Conservation (phyloP, 2,797 vertebrate genomes). For the Euthynnus affinis region DNA sequence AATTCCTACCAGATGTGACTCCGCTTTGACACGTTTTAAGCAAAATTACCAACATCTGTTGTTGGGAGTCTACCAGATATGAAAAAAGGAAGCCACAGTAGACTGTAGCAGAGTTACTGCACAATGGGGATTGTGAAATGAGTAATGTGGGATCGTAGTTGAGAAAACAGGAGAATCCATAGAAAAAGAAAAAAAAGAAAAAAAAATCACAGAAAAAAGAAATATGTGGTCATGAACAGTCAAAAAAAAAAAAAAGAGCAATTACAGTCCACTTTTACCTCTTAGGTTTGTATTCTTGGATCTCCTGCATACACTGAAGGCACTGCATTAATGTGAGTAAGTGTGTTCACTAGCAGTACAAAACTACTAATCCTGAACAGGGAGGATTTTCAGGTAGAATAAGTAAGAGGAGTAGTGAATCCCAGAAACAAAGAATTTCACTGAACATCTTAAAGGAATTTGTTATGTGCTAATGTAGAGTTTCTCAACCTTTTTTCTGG, state of each 20-base stretch:
- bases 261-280: constrained; percentile 32
- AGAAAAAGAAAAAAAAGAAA: constrained; percentile 36
- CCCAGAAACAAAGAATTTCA: constrained; percentile 1
- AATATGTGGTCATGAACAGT: constrained; percentile 39
- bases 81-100: constrained; percentile 45
- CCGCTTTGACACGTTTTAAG: constrained; percentile 66
- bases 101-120: constrained; percentile 68
- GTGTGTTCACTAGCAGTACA: constrained; percentile 38
- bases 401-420: constrained; percentile 3
- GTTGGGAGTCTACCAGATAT: constrained; percentile 67
- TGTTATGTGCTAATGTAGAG: constrained; percentile 10
- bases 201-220: constrained; percentile 38
- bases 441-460: constrained; percentile 2
- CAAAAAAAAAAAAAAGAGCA: constrained; percentile 30
- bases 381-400: constrained; percentile 1
- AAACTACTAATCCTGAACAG: constrained; percentile 9
- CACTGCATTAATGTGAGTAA: constrained; percentile 70
- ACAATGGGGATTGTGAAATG: constrained; percentile 55
- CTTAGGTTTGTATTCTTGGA: constrained; percentile 38
- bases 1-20: constrained; percentile 69
- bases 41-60: constrained; percentile 77
- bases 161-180: constrained; percentile 34
- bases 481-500: constrained; percentile 20
- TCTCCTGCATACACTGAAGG: constrained; percentile 68
- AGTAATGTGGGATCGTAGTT: constrained; percentile 43